Conservation (phyloP, 2,888 invertebrate species). For the Dicyrtoma fusca region DNA sequence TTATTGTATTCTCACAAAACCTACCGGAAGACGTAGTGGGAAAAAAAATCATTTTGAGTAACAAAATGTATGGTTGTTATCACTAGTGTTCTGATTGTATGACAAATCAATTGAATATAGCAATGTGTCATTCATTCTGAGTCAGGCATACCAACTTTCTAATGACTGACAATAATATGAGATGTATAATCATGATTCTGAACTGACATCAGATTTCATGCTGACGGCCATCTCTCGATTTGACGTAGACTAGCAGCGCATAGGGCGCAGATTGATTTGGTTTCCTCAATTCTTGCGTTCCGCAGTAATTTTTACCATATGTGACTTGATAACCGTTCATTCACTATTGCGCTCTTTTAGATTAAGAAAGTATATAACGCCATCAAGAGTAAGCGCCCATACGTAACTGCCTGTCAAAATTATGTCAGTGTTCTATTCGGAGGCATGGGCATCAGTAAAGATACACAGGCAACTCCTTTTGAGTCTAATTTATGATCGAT, state of each 20-base stretch:
- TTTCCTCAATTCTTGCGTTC: conserved; percentile 23
- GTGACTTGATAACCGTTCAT: no score
- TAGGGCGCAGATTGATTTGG: conserved; percentile 13
- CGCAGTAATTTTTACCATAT: no score
- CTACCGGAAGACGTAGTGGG: conserved; percentile 20
- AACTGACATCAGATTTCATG: conserved; percentile 54
- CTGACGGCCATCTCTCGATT: conserved; percentile 64
- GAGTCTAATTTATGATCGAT: no score
- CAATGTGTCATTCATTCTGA: conserved; percentile 1
- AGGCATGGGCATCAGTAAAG: no score
- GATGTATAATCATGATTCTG: conserved; percentile 16
- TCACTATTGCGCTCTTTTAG: no score
- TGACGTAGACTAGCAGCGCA: conserved; percentile 58
- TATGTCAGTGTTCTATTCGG: no score
- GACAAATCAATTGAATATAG: not conserved
- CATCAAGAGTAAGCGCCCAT: no score
- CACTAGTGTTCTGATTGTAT: not conserved
- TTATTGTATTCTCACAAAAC: conserved; percentile 10
- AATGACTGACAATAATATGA: conserved; percentile 19
- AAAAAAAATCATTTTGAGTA: not conserved
- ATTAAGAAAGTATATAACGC: no score
- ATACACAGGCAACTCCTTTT: no score
- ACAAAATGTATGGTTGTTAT: conserved; percentile 6
- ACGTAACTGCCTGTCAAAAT: no score
- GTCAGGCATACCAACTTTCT: not conserved